phyloP scores from a whole-genome alignment of 2,113 vertebrate species.

The Probosciger aterrimus region DNA sequence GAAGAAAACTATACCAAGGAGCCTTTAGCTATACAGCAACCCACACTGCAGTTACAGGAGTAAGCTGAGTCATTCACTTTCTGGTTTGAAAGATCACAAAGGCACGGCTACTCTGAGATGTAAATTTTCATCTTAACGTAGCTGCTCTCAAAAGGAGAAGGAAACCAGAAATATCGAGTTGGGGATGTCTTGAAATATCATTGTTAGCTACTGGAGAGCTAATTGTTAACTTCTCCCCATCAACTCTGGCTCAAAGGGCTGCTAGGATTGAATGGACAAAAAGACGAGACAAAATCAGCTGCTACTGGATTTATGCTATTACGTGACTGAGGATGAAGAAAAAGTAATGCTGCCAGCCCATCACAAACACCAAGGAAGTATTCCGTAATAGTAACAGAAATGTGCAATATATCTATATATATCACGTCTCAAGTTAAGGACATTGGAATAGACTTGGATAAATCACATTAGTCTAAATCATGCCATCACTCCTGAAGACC shows the following conservation, averaged over 20 bases:
- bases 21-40: not conserved
- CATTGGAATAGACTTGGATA: not conserved
- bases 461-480: not conserved
- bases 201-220: not conserved
- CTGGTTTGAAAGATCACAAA: not conserved
- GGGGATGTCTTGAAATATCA: not conserved
- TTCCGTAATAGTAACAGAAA: not conserved
- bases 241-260: not conserved
- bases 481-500: not conserved
- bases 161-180: not conserved
- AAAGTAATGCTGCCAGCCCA: not conserved
- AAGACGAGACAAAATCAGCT: not conserved
- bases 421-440: not conserved
- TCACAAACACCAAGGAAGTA: not conserved
- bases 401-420: fast-evolving
- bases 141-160: not conserved
- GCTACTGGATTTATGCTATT: not conserved
- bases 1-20: not conserved
- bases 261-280: not conserved
- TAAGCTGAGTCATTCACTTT: not conserved
- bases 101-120: not conserved
- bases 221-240: not conserved
- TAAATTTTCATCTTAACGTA: not conserved
- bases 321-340: not conserved
- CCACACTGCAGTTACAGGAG: not conserved